Percentiles rank a stretch among this genome's conserved stretches.
These are phyloP conservation scores for Chaetophractus vellerosus DNA, from an alignment of 2,797 vertebrate species.

Conservation along the genomic window DNA sequence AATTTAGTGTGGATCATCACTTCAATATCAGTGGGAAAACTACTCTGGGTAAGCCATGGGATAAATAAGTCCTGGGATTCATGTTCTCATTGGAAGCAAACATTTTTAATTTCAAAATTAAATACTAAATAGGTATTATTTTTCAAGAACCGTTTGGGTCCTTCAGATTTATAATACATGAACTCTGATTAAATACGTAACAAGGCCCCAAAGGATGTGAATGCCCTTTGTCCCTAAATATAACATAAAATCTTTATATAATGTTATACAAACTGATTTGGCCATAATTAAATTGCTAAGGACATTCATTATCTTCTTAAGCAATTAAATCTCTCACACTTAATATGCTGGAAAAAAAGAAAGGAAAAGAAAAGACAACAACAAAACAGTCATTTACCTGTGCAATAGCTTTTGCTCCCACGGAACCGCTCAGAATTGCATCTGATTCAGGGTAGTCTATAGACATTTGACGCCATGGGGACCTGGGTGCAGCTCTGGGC, in stretches of 20 bases:
- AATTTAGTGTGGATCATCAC: background rate
- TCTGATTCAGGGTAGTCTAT: conserved; percentile 95
- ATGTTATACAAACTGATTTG: background rate
- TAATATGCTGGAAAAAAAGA: background rate
- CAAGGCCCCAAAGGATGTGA: background rate
- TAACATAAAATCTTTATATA: background rate
- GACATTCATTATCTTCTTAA: background rate
- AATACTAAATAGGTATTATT: background rate
- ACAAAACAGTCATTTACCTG: conserved; percentile 85
- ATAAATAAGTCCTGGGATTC: background rate
- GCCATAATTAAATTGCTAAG: background rate
- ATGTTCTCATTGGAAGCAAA: background rate
- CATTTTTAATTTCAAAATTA: background rate
- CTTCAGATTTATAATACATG: background rate
- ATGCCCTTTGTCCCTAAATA: background rate
- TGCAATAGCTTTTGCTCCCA: conserved; percentile 84
- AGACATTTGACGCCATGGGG: conserved; percentile 95
- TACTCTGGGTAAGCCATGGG: background rate
- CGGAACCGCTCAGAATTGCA: conserved; percentile 89
- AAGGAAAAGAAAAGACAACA: too few species aligned
- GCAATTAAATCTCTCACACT: background rate
- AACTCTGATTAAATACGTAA: background rate
- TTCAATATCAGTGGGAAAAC: background rate
- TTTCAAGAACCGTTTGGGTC: conserved; percentile 19
- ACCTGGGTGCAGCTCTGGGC: conserved; percentile 91